Percentiles rank a stretch among this genome's conserved stretches.
Conservation (phyloP, 2,888 invertebrate species). For the Germaria angustata region DNA sequence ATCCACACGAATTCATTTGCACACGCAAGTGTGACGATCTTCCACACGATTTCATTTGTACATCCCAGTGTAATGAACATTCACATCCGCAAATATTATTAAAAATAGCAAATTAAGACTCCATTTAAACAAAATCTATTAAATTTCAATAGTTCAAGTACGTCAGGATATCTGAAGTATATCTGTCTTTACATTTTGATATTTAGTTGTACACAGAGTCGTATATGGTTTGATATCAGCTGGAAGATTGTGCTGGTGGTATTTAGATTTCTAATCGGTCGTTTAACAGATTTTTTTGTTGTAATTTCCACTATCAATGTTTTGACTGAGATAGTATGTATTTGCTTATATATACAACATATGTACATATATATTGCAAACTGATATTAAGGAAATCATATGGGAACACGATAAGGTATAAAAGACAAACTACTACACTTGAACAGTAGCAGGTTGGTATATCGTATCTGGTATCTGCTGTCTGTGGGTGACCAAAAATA, state of each 20-base stretch:
- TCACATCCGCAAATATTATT: no score
- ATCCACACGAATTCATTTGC: background rate
- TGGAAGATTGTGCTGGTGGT: slow-evolving; percentile 11
- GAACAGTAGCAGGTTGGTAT: slow-evolving; percentile 15
- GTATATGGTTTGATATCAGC: slow-evolving; percentile 41
- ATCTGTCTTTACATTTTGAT: background rate
- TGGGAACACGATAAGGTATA: slow-evolving; percentile 56
- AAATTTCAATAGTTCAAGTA: background rate
- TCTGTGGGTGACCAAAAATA: slow-evolving; percentile 49
- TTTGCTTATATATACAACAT: slow-evolving; percentile 26
- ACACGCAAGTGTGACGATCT: background rate
- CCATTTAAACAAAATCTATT: slow-evolving; percentile 20
- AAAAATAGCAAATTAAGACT: background rate
- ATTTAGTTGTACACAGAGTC: background rate
- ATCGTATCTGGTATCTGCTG: slow-evolving; percentile 15
- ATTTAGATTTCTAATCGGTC: slow-evolving; percentile 70
- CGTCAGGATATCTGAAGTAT: slow-evolving; percentile 27
- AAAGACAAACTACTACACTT: slow-evolving; percentile 42
- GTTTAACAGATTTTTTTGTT: slow-evolving; percentile 64
- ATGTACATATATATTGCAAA: slow-evolving; percentile 56
- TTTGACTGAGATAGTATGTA: slow-evolving; percentile 62
- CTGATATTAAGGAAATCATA: slow-evolving; percentile 58
- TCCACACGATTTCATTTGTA: no score
- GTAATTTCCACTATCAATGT: slow-evolving; percentile 55
- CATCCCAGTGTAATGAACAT: no score